phyloP scores from a whole-genome alignment of 2,888 invertebrate genomes.

The Epinotia nisella region DNA sequence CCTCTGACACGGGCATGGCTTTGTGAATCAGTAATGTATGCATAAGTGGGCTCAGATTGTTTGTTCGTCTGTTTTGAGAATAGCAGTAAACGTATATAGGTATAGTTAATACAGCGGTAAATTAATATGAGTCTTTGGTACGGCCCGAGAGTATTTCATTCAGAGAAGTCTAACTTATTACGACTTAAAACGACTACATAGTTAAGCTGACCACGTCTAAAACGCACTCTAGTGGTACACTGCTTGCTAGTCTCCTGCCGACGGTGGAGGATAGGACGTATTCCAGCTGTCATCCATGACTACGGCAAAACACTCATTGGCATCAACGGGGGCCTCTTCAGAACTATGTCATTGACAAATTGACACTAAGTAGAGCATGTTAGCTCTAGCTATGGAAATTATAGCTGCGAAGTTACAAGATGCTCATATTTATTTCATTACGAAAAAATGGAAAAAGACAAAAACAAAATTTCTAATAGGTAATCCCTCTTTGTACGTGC shows the following conservation, averaged over 20 bases:
- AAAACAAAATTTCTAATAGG: no score
- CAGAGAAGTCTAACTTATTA: neutral
- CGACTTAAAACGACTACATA: neutral
- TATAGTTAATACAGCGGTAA: neutral
- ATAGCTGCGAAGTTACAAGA: no score
- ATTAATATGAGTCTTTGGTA: neutral
- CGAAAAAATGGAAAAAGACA: no score
- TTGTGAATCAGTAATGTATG: conserved; percentile 49
- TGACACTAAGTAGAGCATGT: neutral
- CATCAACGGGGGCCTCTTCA: neutral
- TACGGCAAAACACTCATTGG: neutral
- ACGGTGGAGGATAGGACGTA: no score
- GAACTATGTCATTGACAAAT: neutral
- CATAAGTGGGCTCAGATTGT: conserved; percentile 49
- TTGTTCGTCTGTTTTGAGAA: conserved; percentile 34
- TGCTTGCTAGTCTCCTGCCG: no score
- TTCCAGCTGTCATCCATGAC: no score
- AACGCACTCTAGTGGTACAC: no score
- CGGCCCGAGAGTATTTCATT: no score
- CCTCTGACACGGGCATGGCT: conserved; percentile 36
- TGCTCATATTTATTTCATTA: no score
- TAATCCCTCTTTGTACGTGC: neutral
- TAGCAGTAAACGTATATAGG: neutral
- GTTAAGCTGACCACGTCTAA: no score
- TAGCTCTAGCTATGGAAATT: no score